Percentiles rank a stretch among this genome's conserved stretches.
Conservation (phyloP, 1,140 invertebrate genomes). For the Nylanderia fulva region DNA sequence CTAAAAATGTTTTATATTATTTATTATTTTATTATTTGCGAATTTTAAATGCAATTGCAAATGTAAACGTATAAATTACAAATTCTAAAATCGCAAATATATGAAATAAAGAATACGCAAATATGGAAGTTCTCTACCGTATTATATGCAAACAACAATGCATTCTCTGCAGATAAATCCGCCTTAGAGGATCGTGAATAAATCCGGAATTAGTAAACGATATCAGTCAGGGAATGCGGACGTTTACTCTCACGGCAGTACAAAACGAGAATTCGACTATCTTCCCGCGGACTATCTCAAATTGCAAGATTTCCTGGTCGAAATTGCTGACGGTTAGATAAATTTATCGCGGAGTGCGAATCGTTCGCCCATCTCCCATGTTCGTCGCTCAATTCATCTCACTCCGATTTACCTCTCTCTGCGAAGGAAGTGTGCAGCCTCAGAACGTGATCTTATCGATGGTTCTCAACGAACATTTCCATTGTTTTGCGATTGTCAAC, state of each 20-base stretch:
- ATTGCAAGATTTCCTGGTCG: slow-evolving; percentile 29
- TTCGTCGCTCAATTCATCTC: slow-evolving; percentile 54
- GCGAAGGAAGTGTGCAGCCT: background rate
- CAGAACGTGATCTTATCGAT: slow-evolving; percentile 48
- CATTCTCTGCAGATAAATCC: background rate
- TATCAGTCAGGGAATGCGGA: background rate
- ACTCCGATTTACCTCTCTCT: slow-evolving; percentile 9
- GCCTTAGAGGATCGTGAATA: background rate
- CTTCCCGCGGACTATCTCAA: slow-evolving; percentile 37
- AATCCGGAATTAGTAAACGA: slow-evolving; percentile 10
- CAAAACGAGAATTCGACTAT: slow-evolving; percentile 29
- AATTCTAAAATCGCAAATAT: background rate
- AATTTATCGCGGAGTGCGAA: slow-evolving; percentile 40
- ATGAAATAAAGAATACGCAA: background rate
- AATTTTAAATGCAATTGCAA: background rate
- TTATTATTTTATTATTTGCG: background rate
- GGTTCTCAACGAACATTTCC: slow-evolving; percentile 14
- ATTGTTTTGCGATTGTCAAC: slow-evolving; percentile 44
- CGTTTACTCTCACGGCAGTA: background rate
- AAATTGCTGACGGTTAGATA: slow-evolving; percentile 57
- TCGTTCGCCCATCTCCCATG: background rate
- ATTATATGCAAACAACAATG: background rate
- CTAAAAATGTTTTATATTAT: background rate
- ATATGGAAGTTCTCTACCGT: background rate
- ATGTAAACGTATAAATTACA: background rate